Percentiles rank a stretch among this genome's conserved stretches.
Evolutionary conservation across 1,140 invertebrate genomes (phyloP).

Genomic region (Ceratosolen fusciceps): DNA sequence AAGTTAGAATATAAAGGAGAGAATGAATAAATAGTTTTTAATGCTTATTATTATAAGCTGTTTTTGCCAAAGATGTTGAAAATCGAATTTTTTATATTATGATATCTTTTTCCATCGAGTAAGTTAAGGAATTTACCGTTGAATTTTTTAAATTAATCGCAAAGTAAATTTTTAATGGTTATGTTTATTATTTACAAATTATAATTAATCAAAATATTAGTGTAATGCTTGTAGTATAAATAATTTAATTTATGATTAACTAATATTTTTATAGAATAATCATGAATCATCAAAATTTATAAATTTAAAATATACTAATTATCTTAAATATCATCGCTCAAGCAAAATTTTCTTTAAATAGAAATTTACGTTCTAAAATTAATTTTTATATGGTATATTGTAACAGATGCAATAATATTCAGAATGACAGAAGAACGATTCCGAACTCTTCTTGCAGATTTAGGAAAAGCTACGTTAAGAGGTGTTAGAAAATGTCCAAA

Average conservation of each 20-base stretch:
- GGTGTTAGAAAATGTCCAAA: constrained; percentile 85
- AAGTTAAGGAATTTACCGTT: neutral
- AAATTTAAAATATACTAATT: neutral
- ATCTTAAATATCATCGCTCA: neutral
- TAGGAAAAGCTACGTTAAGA: constrained; percentile 79
- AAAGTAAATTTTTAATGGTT: constrained; percentile 9
- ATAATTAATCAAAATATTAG: neutral
- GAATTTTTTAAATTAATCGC: neutral
- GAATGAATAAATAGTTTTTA: neutral
- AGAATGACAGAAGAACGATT: constrained; percentile 66
- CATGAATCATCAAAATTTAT: too few relatives aligned
- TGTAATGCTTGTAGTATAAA: neutral
- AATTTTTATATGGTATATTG: neutral
- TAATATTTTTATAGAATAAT: too few relatives aligned
- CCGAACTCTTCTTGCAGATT: constrained; percentile 72
- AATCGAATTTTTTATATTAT: neutral
- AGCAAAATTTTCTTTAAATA: neutral
- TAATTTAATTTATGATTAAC: too few relatives aligned
- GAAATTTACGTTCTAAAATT: neutral
- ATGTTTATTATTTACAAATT: constrained; percentile 42
- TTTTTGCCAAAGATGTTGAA: constrained; percentile 19
- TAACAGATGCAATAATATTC: neutral
- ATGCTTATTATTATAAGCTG: neutral
- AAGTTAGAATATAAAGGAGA: neutral
- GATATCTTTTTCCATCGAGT: neutral